Evolutionary conservation across 2,113 vertebrate species (phyloP), one percentile per base, ranked within the genome.

Genomic region (Cromileptes altivelis): DNA sequence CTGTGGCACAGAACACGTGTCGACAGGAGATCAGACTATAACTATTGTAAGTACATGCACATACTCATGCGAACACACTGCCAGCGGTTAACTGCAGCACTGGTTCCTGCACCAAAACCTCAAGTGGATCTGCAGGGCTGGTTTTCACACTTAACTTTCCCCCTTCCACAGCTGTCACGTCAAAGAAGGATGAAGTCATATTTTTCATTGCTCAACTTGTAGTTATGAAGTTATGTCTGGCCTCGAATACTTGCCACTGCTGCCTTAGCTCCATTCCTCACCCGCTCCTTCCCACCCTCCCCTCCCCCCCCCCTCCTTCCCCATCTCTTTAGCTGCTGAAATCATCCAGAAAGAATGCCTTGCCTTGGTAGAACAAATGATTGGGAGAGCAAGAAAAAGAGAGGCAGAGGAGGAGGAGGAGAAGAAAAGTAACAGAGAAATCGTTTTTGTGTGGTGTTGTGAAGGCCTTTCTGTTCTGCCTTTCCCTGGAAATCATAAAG

Each of bases 341-440:
- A 93, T 95, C 93, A 95, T 92, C 61, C 80, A 86, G 88, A 88
- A 95, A 91, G 94, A 95, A 95, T 94, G 94, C 87, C 86, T 89
- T 75, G 88, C 92, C 81, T 91, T 83, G 75, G 76, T 85, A 79
- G 89, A 86, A 91, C 92, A 93, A 91, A 93, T 90, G 93, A 92
- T 78, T 84, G 84, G 55, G 87, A 77, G 88, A 88, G 78, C 67
- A 62, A 78, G 50, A 65, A 77, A 85, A 78, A 80, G 78, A 56
- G 71, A 78, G 49, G 58, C 70, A 53, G 72, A 78, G 49, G 57
- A 85, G 37, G 53, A 77, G 50, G 53, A 77, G 50, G 78, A 84
- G 70, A 80, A 84, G 70, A 80, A 86, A 87, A 84, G 53, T 53
- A 82, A 83, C 40, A 82, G 63, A 90, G 75, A 70, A 65, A 60